Percentiles rank a stretch among this genome's conserved stretches.
These are phyloP conservation scores for Micromys minutus DNA, from an alignment of 2,113 vertebrate species.

Conservation along the genomic window DNA sequence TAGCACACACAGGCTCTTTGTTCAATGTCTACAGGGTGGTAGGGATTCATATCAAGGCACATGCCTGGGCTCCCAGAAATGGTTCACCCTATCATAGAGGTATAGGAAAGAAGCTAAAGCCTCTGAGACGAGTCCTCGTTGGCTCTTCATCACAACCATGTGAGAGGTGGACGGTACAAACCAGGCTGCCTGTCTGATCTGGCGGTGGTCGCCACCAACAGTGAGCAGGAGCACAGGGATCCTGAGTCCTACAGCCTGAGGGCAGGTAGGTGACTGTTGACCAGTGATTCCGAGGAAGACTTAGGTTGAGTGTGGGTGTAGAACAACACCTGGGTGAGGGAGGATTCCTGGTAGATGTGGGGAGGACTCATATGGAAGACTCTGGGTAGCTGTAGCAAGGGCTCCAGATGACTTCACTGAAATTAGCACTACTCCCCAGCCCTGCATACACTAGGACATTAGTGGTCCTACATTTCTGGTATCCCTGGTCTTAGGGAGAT, in stretches of 20 bases:
- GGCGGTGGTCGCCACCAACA: rapidly evolving
- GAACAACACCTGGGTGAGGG: no score
- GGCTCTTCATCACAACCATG: neutral
- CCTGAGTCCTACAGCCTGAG: neutral
- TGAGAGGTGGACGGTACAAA: neutral
- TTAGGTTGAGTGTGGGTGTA: no score
- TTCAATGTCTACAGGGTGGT: no score
- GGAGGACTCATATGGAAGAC: no score
- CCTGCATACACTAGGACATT: neutral
- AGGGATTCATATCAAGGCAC: no score
- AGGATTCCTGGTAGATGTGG: neutral
- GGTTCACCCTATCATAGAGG: neutral
- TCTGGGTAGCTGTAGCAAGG: neutral
- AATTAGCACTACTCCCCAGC: neutral
- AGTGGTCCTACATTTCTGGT: neutral
- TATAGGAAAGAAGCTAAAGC: neutral
- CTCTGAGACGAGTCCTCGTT: neutral
- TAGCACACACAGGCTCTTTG: neutral
- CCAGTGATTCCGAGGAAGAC: neutral
- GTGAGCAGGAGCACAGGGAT: neutral
- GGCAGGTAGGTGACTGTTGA: neutral
- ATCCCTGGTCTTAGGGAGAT: neutral
- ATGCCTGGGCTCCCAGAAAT: neutral
- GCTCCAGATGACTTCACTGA: neutral
- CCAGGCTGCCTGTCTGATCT: neutral